These are phyloP conservation scores for Lineus longissimus DNA, from an alignment of 1,140 invertebrate species.

Conservation along the genomic window DNA sequence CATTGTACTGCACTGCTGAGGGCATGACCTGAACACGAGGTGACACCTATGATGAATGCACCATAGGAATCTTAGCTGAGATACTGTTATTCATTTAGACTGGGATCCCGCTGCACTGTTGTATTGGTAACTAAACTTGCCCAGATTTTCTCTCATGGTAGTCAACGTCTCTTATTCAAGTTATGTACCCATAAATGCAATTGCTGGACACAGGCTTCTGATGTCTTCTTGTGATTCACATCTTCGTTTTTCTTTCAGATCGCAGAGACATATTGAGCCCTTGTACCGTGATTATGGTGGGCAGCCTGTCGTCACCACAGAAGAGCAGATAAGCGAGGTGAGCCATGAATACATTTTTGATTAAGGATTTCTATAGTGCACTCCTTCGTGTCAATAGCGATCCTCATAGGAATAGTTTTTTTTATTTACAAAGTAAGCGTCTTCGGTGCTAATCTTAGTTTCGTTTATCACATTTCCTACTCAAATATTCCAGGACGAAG, in stretches of 20 bases:
- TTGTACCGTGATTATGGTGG: conserved; percentile 33
- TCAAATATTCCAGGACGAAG: conserved; percentile 30
- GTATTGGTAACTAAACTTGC: too few species aligned
- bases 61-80: not conserved
- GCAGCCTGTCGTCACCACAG: conserved; percentile 20
- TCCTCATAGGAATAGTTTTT: too few species aligned
- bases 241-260: conserved; percentile 21
- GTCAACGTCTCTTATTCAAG: too few species aligned
- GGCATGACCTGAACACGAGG: too few species aligned
- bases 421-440: too few species aligned
- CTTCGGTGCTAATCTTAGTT: conserved; percentile 1
- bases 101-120: too few species aligned
- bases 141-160: too few species aligned
- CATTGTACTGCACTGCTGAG: too few species aligned
- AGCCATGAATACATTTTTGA: not conserved
- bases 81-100: not conserved
- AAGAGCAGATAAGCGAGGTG: not conserved
- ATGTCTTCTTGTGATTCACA: not conserved
- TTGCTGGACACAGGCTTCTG: not conserved
- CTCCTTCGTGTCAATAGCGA: too few species aligned
- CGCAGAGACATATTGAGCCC: conserved; percentile 22
- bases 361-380: too few species aligned
- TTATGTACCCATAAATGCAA: not conserved
- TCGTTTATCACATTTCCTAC: conserved; percentile 7
- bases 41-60: too few species aligned